phyloP scores from a whole-genome alignment of 1,140 invertebrate genomes.

The Portunus trituberculatus region DNA sequence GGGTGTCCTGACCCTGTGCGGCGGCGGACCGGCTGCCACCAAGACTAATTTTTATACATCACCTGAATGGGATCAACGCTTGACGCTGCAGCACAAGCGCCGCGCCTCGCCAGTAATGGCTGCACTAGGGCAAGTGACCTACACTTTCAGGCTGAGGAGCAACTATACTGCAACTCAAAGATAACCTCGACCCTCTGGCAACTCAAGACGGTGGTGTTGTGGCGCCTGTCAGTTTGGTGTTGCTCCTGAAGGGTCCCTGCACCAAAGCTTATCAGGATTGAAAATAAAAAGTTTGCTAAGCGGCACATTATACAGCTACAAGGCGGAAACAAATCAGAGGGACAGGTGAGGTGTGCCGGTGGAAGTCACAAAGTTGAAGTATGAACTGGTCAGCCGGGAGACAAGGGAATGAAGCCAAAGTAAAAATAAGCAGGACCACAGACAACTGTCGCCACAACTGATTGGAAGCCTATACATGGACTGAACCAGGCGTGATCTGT shows the following conservation, averaged over 20 bases:
- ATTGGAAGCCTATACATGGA: neutral
- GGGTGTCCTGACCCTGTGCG: neutral
- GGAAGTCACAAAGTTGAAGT: neutral
- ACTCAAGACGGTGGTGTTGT: neutral
- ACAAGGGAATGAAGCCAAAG: neutral
- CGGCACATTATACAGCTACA: neutral
- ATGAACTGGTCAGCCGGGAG: neutral
- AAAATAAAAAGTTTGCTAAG: conserved; percentile 25
- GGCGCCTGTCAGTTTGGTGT: neutral
- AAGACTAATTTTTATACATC: neutral
- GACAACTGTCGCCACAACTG: neutral
- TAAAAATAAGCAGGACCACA: neutral
- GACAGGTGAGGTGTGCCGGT: neutral
- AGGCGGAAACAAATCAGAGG: neutral
- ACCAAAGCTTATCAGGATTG: neutral
- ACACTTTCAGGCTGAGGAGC: neutral
- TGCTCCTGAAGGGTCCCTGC: too few relatives aligned
- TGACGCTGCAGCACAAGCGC: neutral
- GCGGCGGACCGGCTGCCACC: neutral
- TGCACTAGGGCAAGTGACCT: neutral
- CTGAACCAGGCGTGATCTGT: neutral
- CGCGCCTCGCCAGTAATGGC: neutral
- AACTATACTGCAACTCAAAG: neutral
- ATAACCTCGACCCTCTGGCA: neutral
- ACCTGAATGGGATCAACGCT: neutral